Percentiles rank a stretch among this genome's conserved stretches.
Evolutionary conservation across 2,797 vertebrate genomes (phyloP).

Genomic region (Lophotriccus pileatus): DNA sequence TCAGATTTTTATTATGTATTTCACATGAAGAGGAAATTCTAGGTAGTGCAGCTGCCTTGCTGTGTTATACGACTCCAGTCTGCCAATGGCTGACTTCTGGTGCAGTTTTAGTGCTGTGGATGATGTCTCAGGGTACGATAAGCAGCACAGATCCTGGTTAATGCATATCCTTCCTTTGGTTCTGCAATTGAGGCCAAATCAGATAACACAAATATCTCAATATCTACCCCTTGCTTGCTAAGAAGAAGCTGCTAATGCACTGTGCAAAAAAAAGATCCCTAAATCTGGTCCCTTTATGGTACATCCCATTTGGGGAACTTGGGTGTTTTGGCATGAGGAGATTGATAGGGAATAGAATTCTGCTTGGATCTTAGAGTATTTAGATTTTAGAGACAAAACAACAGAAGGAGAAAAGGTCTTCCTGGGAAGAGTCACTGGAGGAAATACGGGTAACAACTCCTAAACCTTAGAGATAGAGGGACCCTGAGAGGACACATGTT

Average conservation of each 20-base stretch:
- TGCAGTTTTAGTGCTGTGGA: background rate
- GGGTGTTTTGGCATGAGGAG: background rate
- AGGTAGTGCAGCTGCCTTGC: constrained; percentile 2
- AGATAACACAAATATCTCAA: background rate
- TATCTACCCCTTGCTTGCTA: background rate
- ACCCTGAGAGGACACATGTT: background rate
- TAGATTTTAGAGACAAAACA: background rate
- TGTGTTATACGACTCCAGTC: background rate
- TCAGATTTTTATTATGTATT: constrained; percentile 14
- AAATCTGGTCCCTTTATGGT: background rate
- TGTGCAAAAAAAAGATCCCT: background rate
- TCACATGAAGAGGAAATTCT: constrained; percentile 51
- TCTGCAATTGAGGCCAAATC: background rate
- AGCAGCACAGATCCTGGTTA: background rate
- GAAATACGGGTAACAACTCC: background rate
- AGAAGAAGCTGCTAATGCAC: background rate
- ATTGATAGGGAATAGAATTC: background rate
- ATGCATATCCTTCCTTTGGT: background rate
- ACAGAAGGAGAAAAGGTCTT: background rate
- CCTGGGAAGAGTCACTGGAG: background rate
- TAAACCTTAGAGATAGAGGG: background rate
- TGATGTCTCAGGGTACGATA: background rate
- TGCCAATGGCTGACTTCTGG: background rate
- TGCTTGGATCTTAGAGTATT: background rate
- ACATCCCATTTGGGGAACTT: background rate